Evolutionary conservation across 2,888 invertebrate species (phyloP), one percentile per base, ranked within the genome.

Genomic region (Argyresthia goedartella): DNA sequence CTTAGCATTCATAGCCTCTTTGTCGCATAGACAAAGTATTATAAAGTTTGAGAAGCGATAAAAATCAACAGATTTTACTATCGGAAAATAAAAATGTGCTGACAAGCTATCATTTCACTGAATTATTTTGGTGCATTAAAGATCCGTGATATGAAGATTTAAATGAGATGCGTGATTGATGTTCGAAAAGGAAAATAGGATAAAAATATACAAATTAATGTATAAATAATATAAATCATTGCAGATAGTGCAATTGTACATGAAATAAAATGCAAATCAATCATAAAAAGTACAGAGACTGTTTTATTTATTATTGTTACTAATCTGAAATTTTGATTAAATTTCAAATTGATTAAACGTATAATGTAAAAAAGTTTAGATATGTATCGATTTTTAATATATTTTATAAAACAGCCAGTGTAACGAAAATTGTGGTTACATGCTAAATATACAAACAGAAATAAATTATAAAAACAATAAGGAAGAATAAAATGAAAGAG

Each of bases 1-100:
- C 81, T 71, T 69, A 80, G 81, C 81, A 82, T 84, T 81, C 81
- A 69, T 82, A 85, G 82, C 79, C 60, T 60, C 69, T 63, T 56
- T 14, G 25, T 25, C 25, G 2, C 25, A 25, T 25, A 25, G 39
- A n/a, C 39, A 39, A 3, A 11, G 9, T 39, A 11, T 11, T 39
- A 39, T 39, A 39, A 39, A 35, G 10, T 33, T 25, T 48, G 11
- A 33, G 35, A 25, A 46, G 14, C 14, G 3, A 25, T 25, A 6
- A 4, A 2, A 25, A 25, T 48, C 48, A 35, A 36, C 48, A 48
- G 36, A 15, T 15, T 42, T 49, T 41, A 25, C 25, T 25, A 41
- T 25, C 25, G 25, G 25, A 15, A 13, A 45, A 15, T 16, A 45
- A 14, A 44, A 45, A 45, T 45, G 11, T 41, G 41, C 41, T 41